Conservation (phyloP, 2,888 invertebrate genomes). For the Drosophila incognita region DNA sequence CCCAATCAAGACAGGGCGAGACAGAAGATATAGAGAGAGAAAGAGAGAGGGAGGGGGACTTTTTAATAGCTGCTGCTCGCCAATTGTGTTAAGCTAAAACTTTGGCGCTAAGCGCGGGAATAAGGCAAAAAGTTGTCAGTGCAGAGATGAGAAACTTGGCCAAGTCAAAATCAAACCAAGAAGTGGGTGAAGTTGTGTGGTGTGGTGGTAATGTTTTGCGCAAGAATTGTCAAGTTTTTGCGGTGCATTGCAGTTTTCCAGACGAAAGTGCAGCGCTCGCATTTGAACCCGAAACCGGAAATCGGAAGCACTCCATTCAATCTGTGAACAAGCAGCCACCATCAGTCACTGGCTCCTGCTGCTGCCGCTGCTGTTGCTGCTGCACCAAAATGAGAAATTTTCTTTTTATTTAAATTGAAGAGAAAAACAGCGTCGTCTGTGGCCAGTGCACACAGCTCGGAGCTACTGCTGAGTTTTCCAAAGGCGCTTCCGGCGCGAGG, state of each 20-base stretch:
- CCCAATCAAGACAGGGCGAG: constrained; percentile 2
- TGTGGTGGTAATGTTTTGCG: constrained; percentile 14
- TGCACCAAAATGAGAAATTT: constrained; percentile 70
- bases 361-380: constrained; percentile 18
- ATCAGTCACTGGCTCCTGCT: constrained; percentile 46
- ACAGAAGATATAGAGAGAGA: background rate
- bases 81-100: constrained; percentile 28
- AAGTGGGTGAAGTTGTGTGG: background rate
- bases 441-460: background rate
- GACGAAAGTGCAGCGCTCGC: constrained; percentile 73
- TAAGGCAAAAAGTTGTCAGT: constrained; percentile 46
- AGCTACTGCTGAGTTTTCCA: constrained; percentile 65
- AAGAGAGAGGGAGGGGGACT: background rate
- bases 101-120: constrained; percentile 30
- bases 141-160: constrained; percentile 54
- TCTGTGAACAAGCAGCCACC: constrained; percentile 67
- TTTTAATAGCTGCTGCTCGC: constrained; percentile 17
- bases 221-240: constrained; percentile 62
- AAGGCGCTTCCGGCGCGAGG: constrained; percentile 81
- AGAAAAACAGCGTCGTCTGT: constrained; percentile 50
- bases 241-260: constrained; percentile 67
- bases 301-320: constrained; percentile 81
- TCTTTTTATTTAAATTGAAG: constrained; percentile 74
- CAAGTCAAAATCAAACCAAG: constrained; percentile 56
- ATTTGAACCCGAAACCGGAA: constrained; percentile 71